Conservation (phyloP, 2,797 vertebrate genomes). For the Hypotaenidia philippensis region DNA sequence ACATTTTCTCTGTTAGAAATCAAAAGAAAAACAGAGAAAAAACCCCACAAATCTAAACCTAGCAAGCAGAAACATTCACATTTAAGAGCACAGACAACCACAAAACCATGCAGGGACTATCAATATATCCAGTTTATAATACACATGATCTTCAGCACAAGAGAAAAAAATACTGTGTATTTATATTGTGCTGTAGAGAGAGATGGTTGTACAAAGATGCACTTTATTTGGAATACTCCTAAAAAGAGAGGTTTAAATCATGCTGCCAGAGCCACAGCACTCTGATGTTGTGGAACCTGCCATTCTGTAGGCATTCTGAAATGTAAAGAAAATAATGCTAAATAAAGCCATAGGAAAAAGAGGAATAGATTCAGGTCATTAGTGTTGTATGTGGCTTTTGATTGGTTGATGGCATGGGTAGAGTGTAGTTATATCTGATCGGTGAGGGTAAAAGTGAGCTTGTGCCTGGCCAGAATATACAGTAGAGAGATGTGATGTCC, state of each 20-base stretch:
- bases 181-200: background rate
- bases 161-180: background rate
- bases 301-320: background rate
- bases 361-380: background rate
- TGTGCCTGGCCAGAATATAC: background rate
- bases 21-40: background rate
- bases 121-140: background rate
- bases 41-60: background rate
- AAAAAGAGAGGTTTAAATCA: background rate
- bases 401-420: background rate
- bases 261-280: background rate
- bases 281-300: background rate
- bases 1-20: conserved; percentile 90
- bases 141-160: background rate
- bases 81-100: background rate
- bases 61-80: background rate
- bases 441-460: background rate
- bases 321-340: background rate
- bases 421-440: background rate
- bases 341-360: background rate
- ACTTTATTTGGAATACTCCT: background rate
- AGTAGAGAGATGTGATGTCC: background rate
- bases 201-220: background rate
- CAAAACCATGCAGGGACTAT: background rate
- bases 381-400: background rate